A percentile compares a stretch with the other conserved stretches of the same genome.
phyloP scores from a whole-genome alignment of 2,797 vertebrate genomes.

The Hypotaenidia philippensis region DNA sequence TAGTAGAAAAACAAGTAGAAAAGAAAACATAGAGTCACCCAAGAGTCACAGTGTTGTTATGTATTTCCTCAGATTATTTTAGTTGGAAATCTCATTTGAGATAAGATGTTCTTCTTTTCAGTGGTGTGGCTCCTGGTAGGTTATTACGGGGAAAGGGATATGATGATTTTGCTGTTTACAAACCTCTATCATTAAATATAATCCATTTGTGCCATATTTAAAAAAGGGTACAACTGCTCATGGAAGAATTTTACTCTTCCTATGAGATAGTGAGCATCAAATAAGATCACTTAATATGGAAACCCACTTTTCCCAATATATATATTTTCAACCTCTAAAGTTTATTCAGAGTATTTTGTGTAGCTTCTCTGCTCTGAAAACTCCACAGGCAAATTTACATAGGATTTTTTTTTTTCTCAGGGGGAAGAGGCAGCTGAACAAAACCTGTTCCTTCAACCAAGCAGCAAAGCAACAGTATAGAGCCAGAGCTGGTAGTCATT shows the following conservation, averaged over 20 bases:
- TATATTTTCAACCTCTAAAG: not conserved
- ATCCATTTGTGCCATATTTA: not conserved
- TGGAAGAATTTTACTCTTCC: not conserved
- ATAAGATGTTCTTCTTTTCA: not conserved
- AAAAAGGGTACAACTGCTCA: not conserved
- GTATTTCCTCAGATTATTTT: not conserved
- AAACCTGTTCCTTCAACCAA: not conserved
- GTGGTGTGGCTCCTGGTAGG: not conserved
- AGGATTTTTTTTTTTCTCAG: not conserved
- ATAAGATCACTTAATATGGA: not conserved
- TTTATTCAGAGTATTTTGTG: not conserved
- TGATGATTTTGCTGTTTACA: not conserved
- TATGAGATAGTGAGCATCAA: not conserved
- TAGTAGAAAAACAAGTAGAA: not conserved
- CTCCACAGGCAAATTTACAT: not conserved
- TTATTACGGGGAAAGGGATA: not conserved
- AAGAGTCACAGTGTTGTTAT: not conserved
- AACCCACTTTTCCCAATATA: not conserved
- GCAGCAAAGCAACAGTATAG: not conserved
- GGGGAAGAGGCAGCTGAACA: not conserved
- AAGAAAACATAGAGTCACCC: not conserved
- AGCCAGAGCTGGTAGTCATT: not conserved
- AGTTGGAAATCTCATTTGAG: not conserved
- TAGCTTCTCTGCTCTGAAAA: not conserved
- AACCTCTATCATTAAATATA: not conserved